Evolutionary conservation across 1,140 invertebrate species (phyloP).

Genomic region (Trialeurodes vaporariorum): DNA sequence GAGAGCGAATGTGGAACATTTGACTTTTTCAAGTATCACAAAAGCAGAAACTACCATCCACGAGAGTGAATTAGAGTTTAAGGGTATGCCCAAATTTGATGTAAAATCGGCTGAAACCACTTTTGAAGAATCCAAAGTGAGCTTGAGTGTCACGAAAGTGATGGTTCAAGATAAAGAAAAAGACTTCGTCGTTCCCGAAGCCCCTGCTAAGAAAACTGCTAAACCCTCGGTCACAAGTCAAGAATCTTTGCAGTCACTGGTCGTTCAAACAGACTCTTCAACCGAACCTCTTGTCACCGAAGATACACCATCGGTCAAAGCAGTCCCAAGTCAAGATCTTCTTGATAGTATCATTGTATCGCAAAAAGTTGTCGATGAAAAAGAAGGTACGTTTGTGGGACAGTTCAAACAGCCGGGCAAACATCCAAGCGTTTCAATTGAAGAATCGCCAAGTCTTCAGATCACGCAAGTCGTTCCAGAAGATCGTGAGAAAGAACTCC

Average conservation of each 20-base stretch:
- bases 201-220: slow-evolving; percentile 24
- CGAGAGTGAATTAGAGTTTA: slow-evolving; percentile 40
- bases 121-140: slow-evolving; percentile 27
- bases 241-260: slow-evolving; percentile 23
- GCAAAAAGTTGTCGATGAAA: slow-evolving; percentile 34
- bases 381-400: slow-evolving; percentile 38
- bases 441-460: slow-evolving; percentile 37
- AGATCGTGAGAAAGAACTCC: slow-evolving; percentile 37
- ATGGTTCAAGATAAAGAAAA: slow-evolving; percentile 6
- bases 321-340: slow-evolving; percentile 24
- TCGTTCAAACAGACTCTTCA: slow-evolving; percentile 24
- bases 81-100: slow-evolving; percentile 29
- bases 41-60: slow-evolving; percentile 22
- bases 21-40: slow-evolving; percentile 23
- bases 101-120: slow-evolving; percentile 33
- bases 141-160: neutral
- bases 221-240: slow-evolving; percentile 27
- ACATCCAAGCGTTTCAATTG: slow-evolving; percentile 36
- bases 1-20: slow-evolving; percentile 23
- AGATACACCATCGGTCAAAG: neutral
- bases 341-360: slow-evolving; percentile 26
- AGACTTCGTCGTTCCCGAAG: slow-evolving; percentile 10
- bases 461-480: slow-evolving; percentile 37
- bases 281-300: slow-evolving; percentile 14
- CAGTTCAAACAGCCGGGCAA: slow-evolving; percentile 30